Evolutionary conservation across 2,113 vertebrate species (phyloP), one percentile per base, ranked within the genome.

Genomic region (Excalfactoria chinensis): DNA sequence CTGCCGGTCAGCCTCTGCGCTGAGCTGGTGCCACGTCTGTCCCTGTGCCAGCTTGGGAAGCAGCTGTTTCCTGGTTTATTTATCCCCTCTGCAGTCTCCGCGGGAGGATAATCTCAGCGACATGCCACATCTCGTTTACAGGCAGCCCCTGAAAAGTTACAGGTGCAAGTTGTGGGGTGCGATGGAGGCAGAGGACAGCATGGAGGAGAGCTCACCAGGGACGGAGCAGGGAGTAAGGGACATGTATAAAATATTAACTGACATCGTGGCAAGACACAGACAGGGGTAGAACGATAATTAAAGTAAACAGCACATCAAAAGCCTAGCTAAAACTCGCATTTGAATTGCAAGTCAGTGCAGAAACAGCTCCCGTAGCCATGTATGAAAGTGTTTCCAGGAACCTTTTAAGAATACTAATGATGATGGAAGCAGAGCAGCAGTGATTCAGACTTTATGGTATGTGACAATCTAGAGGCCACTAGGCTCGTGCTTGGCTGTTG

Each of bases 231-330:
- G 87, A 95, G 83, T 60, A 88, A 66, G 69, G 90, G 93, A 96
- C 86, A 97, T 32, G 95, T 82, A 95, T 97, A 77, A 96, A 98
- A 97, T 95, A 97, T 97, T 96, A 90, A 98, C 86, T 63, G 79
- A 91, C 94, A 85, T 82, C 4, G 15, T 97, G 96, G 97, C 96
- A 93, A 97, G 97, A 71, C 95, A 91, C 82, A 84, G 96, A 94
- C 93, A 95, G 93, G 93, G 95, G 78, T 86, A 95, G 97, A 88
- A 95, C 90, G 70, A 74, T 98, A 97, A 98, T 97, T 97, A 96
- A 97, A 97, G 96, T 97, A 97, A 98, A 97, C 97, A 98, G 97
- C 94, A 77, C 97, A 97, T 97, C 97, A 97, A 95, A 98, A 95
- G 81, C 89, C 94, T 84, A 91, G 96, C 95, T 97, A 91, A 97